phyloP scores from a whole-genome alignment of 2,113 vertebrate genomes.

The Festucalex cinctus region DNA sequence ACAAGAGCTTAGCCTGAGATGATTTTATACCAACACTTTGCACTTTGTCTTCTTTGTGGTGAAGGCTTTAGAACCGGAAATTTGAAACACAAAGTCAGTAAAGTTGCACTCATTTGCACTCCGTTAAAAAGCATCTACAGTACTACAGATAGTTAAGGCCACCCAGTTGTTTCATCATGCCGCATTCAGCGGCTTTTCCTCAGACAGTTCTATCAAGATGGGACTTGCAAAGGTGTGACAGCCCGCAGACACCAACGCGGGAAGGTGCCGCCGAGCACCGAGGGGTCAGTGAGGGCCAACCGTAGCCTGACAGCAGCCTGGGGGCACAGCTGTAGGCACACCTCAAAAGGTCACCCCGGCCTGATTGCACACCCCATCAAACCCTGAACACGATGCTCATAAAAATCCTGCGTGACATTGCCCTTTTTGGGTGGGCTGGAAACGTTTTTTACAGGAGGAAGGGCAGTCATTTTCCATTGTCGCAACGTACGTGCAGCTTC shows the following conservation, averaged over 20 bases:
- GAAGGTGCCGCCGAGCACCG: slow-evolving; percentile 32
- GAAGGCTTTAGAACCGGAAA: background rate
- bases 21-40: slow-evolving; percentile 33
- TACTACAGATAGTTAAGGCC: background rate
- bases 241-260: slow-evolving; percentile 39
- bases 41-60: slow-evolving; percentile 4
- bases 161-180: background rate
- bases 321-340: slow-evolving; percentile 55
- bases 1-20: slow-evolving; percentile 39
- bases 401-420: slow-evolving; percentile 26
- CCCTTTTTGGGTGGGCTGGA: slow-evolving; percentile 7
- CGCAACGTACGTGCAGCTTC: background rate
- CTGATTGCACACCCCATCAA: slow-evolving; percentile 41
- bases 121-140: background rate
- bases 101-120: background rate
- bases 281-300: slow-evolving; percentile 45
- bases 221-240: slow-evolving; percentile 40
- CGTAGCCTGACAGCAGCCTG: slow-evolving; percentile 49
- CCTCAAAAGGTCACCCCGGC: slow-evolving; percentile 50
- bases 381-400: slow-evolving; percentile 19
- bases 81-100: background rate
- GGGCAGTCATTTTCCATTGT: background rate
- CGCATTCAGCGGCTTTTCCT: slow-evolving; percentile 15
- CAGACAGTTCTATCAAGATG: slow-evolving; percentile 23
- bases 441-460: background rate